Evolutionary conservation across 2,888 invertebrate species (phyloP), one percentile per base, ranked within the genome.

Genomic region (Spilosoma lubricipeda): DNA sequence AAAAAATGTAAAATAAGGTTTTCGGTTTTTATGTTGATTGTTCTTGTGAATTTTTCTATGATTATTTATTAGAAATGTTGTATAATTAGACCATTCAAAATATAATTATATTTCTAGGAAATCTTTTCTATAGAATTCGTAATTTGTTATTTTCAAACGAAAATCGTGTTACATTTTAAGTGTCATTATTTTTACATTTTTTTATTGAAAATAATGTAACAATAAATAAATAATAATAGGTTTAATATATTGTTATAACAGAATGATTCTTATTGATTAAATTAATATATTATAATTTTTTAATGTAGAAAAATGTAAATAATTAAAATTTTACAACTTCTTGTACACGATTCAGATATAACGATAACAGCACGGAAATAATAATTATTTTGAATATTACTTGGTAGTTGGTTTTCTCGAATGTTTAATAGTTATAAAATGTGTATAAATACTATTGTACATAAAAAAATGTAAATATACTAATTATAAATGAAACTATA

Each of bases 341-440:
- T 73, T 83, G 78, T 73, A 83, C 81, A 82, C 78, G 23, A 80
- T 77, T 75, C 69, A 83, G 45, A 86, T 82, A 82, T 80, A 84
- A 45, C 11, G 52, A 56, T 81, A 84, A 86, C 85, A 87, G 90
- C 90, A 91, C 90, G 77, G 80, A 85, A 71, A 39, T 18, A 75
- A 76, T 82, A 81, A 82, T 87, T 85, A 67, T 79, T 81, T 79
- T 81, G 0, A 78, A 79, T 83, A 83, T 78, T 79, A 82, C 74
- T 84, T 87, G 81, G 77, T 90, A 88, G 87, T 87, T 87, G 81
- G 78, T 85, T 88, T 89, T 87, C 83, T 88, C 81, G 73, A 79
- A 85, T 82, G 78, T 89, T 86, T 79, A 85, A 80, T 84, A 87
- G 83, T 2, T 42, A 72, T 71, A 68, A 33, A 73, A 64, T 75